Base-by-base conservation (phyloP, 92 coral and sea anemone species). In the Virgularia gustaviana region DNA sequence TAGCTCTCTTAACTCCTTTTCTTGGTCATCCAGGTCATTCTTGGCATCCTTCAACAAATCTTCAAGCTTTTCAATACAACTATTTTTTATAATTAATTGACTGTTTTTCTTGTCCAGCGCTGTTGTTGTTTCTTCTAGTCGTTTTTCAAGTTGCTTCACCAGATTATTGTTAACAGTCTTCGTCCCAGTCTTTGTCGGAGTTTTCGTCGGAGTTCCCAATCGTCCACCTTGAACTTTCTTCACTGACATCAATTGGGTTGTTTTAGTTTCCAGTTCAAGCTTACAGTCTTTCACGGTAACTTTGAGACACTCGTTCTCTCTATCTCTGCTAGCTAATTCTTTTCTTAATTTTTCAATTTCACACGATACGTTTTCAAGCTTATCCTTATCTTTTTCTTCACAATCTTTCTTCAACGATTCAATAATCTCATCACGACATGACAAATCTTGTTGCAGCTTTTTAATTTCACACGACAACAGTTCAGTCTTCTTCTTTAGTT, bases 81-180 rank as follows among this genome's bases (percentile, higher is more conserved):
- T 92, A 56, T 92, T 92, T 56, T 89, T 80, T 12, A 87, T 74
- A 38, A 92, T 92, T 30, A 92, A 83, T 19, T 92, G 98, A 4
- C 92, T 71, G 55, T 92, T 92, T 57, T 92, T 92, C 89, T 89
- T 92, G 54, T 92, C 94, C 43, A 92, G 73, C 2, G 98, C 96
- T 23, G 73, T 81, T 2, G 96, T 92, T 0, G 91, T 83, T 53
- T 81, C 98, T 65, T 89, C 83, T 31, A 92, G 65, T 24, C 90
- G 98, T 25, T 75, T 76, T 38, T 92, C 89, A 2, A 90, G 84
- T 43, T 73, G 75, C 25, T 68, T 68, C 5, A 68, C 37, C 27
- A 68, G 43, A 47, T 51, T 68, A 30, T 39, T 68, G 28, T 63
- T 23, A 0, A 18, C 29, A 13, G 73, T 11, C 36, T 57, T 57